Percentiles rank a stretch among this genome's conserved stretches.
These are phyloP conservation scores for Agonopterix arenella DNA, from an alignment of 2,888 invertebrate species.

Conservation along the genomic window DNA sequence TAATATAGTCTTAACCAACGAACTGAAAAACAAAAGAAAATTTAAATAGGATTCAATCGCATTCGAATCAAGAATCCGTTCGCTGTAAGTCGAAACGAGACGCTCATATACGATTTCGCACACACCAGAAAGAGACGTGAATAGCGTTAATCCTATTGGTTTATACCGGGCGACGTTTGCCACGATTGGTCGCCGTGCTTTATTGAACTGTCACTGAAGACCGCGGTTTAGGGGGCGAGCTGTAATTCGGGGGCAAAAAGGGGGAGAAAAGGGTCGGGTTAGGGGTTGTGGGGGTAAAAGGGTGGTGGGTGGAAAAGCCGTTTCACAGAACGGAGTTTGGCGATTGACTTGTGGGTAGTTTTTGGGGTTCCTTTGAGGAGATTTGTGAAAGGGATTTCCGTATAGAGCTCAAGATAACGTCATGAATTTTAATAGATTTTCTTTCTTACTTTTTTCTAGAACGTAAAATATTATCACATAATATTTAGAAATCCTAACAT, in stretches of 20 bases:
- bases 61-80: slow-evolving; percentile 72
- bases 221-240: slow-evolving; percentile 68
- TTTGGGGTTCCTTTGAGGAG: slow-evolving; percentile 58
- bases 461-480: too few relatives aligned
- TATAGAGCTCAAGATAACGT: slow-evolving; percentile 12
- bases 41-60: slow-evolving; percentile 68
- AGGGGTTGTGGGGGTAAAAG: slow-evolving; percentile 9
- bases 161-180: slow-evolving; percentile 75
- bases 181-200: slow-evolving; percentile 72
- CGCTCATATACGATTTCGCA: slow-evolving; percentile 15
- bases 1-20: slow-evolving; percentile 30
- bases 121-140: slow-evolving; percentile 34
- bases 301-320: slow-evolving; percentile 41
- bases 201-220: slow-evolving; percentile 76
- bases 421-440: slow-evolving; percentile 17
- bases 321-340: slow-evolving; percentile 68
- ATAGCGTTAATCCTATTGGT: slow-evolving; percentile 75
- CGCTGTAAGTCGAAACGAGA: slow-evolving; percentile 52
- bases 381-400: slow-evolving; percentile 16
- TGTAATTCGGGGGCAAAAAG: slow-evolving; percentile 66
- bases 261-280: slow-evolving; percentile 32
- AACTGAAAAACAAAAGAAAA: slow-evolving; percentile 65
- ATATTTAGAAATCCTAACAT: not conserved
- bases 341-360: slow-evolving; percentile 76
- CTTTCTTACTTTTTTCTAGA: too few relatives aligned